Evolutionary conservation across 2,113 vertebrate species (phyloP).

Genomic region (Podarcis raffonei): DNA sequence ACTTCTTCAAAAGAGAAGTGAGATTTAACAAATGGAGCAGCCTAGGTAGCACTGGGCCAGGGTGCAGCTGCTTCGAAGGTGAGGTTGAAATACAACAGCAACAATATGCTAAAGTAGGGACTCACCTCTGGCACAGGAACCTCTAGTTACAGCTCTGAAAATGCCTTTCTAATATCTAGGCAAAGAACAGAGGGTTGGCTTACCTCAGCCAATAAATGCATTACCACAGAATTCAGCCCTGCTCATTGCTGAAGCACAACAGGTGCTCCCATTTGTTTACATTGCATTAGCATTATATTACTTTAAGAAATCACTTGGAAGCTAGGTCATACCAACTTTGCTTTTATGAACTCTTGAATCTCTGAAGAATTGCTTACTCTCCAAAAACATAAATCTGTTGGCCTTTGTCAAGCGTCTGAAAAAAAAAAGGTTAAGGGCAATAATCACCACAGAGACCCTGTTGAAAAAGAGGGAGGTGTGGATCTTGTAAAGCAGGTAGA

Average conservation of each 20-base stretch:
- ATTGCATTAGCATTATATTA: slow-evolving; percentile 30
- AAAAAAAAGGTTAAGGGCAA: neutral
- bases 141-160: neutral
- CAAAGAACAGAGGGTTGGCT: neutral
- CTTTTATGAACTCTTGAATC: slow-evolving; percentile 51
- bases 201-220: slow-evolving; percentile 17
- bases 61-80: neutral
- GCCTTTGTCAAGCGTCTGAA: slow-evolving; percentile 29
- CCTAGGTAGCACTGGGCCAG: neutral
- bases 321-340: neutral
- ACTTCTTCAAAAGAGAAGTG: neutral
- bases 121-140: neutral
- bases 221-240: slow-evolving; percentile 1
- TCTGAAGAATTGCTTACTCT: slow-evolving; percentile 35
- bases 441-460: neutral
- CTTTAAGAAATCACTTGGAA: slow-evolving; percentile 12
- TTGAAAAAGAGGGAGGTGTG: neutral
- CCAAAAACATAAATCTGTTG: slow-evolving; percentile 44
- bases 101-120: neutral
- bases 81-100: neutral
- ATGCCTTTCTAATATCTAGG: neutral
- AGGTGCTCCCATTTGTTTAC: slow-evolving; percentile 25
- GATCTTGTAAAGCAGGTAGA: slow-evolving; percentile 32
- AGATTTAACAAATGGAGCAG: neutral
- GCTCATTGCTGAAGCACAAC: slow-evolving; percentile 13